Base-by-base conservation (phyloP, 2,797 vertebrate genomes). In the Rhinogobio ventralis region DNA sequence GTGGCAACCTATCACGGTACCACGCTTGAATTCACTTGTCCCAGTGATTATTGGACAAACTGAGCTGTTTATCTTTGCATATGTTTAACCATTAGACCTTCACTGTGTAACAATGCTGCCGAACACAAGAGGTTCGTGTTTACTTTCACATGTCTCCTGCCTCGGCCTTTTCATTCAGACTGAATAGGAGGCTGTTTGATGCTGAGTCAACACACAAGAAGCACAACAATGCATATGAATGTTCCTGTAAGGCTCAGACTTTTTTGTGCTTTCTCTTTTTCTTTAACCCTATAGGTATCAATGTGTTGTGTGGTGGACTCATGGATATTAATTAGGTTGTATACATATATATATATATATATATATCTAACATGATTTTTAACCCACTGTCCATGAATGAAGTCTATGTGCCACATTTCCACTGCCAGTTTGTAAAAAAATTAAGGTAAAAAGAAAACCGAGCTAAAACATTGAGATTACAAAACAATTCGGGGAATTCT, bases 21-120 rank as follows among this genome's bases (percentile, higher is more conserved):
- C 33, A 33, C 33, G 33, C 33, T 33, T 33, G 33, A 33, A 33
- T 33, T 33, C 33, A 33, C 33, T 33, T 36, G 17, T 66, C 45
- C 7, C 20, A 33, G 71, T 84, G 72, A 86, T 57, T 76, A 66
- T 84, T 57, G 74, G 45, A 53, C 39, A 3, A 72, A 84, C 19
- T 77, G 75, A 79, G 68, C 33, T 72, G 66, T 82, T 80, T 78
- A 83, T 25, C 60, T 45, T 53, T 4, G 4, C 10, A n/a, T n/a
- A n/a, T 88, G 15, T 80, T 88, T 76, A 89, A 88, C 85, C 91
- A 88, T 94, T 93, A 93, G 93, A 90, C 92, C 93, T 93, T 93
- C 90, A 79, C 85, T 85, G 86, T 88, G 80, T 87, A 87, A 88
- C 88, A 85, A 17, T 85, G 83, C 89, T 90, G 88, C 89, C 87